A percentile compares a stretch with the other conserved stretches of the same genome.
These are phyloP conservation scores for Stegodyphus mimosarum DNA, from an alignment of 1,140 invertebrate genomes.

Conservation along the genomic window DNA sequence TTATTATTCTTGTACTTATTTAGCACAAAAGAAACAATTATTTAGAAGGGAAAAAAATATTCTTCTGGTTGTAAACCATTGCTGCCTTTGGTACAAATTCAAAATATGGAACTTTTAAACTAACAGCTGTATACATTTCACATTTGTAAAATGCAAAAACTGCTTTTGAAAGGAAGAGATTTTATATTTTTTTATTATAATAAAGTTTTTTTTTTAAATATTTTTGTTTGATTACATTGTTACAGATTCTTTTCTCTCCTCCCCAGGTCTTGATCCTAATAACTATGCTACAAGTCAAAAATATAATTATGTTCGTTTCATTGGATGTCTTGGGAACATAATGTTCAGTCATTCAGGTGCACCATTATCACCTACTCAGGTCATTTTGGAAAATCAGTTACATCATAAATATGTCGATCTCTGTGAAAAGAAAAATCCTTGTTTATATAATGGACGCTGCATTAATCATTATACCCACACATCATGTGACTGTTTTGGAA, in stretches of 20 bases:
- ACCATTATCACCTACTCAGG: constrained; percentile 26
- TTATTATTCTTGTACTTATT: too few species aligned
- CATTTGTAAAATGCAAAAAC: too few species aligned
- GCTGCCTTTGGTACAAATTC: too few species aligned
- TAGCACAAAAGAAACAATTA: too few species aligned
- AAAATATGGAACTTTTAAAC: too few species aligned
- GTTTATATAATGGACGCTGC: constrained; percentile 84
- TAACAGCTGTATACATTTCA: too few species aligned
- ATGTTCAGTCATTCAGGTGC: constrained; percentile 74
- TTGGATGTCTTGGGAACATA: constrained; percentile 89
- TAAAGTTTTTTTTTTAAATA: not conserved
- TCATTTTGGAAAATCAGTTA: constrained; percentile 60
- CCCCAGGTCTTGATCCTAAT: constrained; percentile 78
- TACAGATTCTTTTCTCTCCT: too few species aligned
- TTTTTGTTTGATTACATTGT: not conserved
- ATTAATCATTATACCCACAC: constrained; percentile 89
- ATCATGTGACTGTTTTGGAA: constrained; percentile 91
- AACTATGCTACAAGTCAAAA: constrained; percentile 87
- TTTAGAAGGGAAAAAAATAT: too few species aligned
- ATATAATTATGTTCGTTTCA: constrained; percentile 91
- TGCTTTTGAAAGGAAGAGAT: too few species aligned
- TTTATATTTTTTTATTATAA: too few species aligned
- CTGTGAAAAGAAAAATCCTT: constrained; percentile 81
- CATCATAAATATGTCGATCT: constrained; percentile 71
- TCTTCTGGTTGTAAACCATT: too few species aligned